These are phyloP conservation scores for Blennius ocellaris DNA, from an alignment of 2,113 vertebrate genomes.

Conservation along the genomic window DNA sequence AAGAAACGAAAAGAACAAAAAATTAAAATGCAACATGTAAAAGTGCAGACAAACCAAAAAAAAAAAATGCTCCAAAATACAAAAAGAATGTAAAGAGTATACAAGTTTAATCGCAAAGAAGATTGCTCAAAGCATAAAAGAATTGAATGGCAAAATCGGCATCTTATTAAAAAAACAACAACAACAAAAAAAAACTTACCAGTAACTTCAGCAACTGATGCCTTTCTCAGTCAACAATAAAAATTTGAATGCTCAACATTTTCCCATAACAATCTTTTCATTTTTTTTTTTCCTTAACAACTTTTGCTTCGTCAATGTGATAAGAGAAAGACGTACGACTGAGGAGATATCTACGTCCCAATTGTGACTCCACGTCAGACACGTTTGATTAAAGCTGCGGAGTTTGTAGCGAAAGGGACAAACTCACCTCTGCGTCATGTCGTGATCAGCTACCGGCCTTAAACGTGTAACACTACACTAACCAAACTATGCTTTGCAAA, in stretches of 20 bases:
- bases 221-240: conserved; percentile 55
- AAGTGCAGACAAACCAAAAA: conserved; percentile 90
- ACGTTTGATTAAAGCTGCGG: conserved; percentile 25
- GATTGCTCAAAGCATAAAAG: conserved; percentile 69
- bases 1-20: conserved; percentile 50
- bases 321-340: conserved; percentile 48
- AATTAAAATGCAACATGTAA: conserved; percentile 71
- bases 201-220: conserved; percentile 64
- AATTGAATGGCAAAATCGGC: conserved; percentile 71
- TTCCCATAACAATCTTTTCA: conserved; percentile 62
- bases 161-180: conserved; percentile 66
- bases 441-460: conserved; percentile 59
- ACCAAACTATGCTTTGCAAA: conserved; percentile 86
- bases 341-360: conserved; percentile 61
- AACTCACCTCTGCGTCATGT: conserved; percentile 45
- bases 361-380: conserved; percentile 48
- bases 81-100: conserved; percentile 80
- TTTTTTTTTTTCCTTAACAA: conserved; percentile 23
- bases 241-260: conserved; percentile 68
- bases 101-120: conserved; percentile 76
- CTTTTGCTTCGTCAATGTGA: conserved; percentile 63
- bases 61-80: conserved; percentile 86
- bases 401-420: conserved; percentile 36
- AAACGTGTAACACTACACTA: conserved; percentile 81
- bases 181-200: conserved; percentile 58